Base-by-base conservation (phyloP, 1,140 invertebrate genomes). In the Leptopilina clavipes region DNA sequence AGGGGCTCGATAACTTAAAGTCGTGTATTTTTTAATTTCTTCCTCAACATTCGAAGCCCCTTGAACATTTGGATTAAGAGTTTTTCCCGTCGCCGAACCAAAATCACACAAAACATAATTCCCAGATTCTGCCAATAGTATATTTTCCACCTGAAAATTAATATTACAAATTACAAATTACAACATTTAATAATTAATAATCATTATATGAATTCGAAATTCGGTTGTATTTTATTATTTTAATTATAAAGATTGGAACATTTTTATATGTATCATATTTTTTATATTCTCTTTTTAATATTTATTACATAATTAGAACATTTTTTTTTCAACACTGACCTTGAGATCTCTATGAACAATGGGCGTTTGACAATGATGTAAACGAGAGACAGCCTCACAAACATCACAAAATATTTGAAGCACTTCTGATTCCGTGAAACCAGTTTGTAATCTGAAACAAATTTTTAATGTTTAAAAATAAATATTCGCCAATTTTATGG, bases 301-400 rank as follows among this genome's bases (percentile, higher is more conserved):
- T n/a, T n/a, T n/a, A n/a, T n/a, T n/a, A n/a, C n/a, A n/a, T n/a
- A n/a, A n/a, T n/a, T n/a, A n/a, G n/a, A n/a, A n/a, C n/a, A n/a
- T 45, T 48, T 48, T n/a, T 14, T 48, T 48, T 14, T n/a, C 14
- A 44, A 76, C 52, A 81, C n/a, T 54, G 89, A 96, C 95, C 92
- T 99, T 99, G 79, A 99, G 91, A 93, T 99, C 97, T 82, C 97
- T 93, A 92, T 99, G 98, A 85, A 98, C 96, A 84, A 98, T 98
- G 56, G 97, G 97, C 17, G 97, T 98, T 89, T 97, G 96, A 92
- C 96, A 98, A 89, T 98, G 96, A 91, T 98, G 97, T 81, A 99
- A 91, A 79, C 97, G 92, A 31, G 97, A 96, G 12, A 99, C 96
- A 76, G 97, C 97, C 92, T 98, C 96, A 90, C 96, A 97, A 75